Conservation (phyloP, 1,140 invertebrate genomes). For the Macrostomum lignano region DNA sequence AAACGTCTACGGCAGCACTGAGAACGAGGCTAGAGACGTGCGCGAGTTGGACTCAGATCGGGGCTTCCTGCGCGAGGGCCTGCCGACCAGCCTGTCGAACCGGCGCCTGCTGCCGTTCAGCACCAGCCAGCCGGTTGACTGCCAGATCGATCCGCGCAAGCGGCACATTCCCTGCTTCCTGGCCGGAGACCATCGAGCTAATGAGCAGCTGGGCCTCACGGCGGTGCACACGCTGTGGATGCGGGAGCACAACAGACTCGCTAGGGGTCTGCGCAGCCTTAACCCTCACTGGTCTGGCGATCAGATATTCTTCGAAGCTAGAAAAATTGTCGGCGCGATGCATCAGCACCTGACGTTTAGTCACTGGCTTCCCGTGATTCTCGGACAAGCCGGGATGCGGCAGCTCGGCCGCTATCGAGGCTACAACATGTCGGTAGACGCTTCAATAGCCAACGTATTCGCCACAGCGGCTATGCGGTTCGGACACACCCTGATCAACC, state of each 20-base stretch:
- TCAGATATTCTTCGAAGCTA: conserved; percentile 46
- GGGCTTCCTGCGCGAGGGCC: conserved; percentile 51
- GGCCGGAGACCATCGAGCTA: conserved; percentile 54
- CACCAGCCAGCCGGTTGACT: conserved; percentile 37
- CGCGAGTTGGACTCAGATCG: conserved; percentile 43
- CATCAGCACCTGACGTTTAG: conserved; percentile 84
- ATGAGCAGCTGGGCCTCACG: conserved; percentile 58
- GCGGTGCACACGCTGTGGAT: conserved; percentile 92
- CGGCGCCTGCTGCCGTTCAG: conserved; percentile 65
- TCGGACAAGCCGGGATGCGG: conserved; percentile 42
- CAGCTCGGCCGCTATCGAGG: conserved; percentile 43
- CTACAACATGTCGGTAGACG: conserved; percentile 50
- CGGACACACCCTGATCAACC: conserved; percentile 83
- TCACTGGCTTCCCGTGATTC: conserved; percentile 59
- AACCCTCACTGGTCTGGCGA: conserved; percentile 87
- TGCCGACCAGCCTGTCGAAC: conserved; percentile 34
- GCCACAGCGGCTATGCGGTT: conserved; percentile 78
- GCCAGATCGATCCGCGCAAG: conserved; percentile 15
- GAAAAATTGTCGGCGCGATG: conserved; percentile 71
- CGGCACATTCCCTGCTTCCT: conserved; percentile 46
- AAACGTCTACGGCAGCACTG: conserved; percentile 73
- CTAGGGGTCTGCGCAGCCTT: conserved; percentile 39
- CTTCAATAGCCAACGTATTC: conserved; percentile 71
- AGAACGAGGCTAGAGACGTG: conserved; percentile 46
- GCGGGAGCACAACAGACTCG: conserved; percentile 74